A percentile compares a stretch with the other conserved stretches of the same genome.
Conservation (phyloP, 2,888 invertebrate genomes). For the Scelioninae gen. 1 region DNA sequence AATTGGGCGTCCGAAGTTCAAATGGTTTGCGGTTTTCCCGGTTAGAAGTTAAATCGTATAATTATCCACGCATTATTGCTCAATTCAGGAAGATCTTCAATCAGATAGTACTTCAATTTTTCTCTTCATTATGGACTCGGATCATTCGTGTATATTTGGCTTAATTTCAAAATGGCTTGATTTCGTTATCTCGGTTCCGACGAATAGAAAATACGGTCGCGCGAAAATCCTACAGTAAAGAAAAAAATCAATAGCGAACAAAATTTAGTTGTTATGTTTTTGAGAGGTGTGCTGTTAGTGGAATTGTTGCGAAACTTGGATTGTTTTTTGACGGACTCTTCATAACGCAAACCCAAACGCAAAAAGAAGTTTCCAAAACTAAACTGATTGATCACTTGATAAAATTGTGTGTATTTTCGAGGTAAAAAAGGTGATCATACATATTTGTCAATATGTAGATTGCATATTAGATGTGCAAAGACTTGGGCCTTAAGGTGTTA, state of each 20-base stretch:
- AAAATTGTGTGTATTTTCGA: no score
- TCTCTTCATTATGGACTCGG: background rate
- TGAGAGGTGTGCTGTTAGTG: constrained; percentile 20
- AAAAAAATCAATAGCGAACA: constrained; percentile 30
- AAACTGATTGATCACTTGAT: no score
- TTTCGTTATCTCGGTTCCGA: constrained; percentile 14
- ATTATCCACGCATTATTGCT: constrained; percentile 3
- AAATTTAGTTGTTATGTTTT: constrained; percentile 32
- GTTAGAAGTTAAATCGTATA: constrained; percentile 2
- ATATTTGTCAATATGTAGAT: no score
- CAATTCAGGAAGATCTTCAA: background rate
- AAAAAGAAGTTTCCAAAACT: no score
- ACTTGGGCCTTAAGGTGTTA: no score
- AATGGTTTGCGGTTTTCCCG: background rate
- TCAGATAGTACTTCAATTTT: background rate
- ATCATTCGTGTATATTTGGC: background rate
- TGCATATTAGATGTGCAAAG: no score
- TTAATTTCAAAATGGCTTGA: constrained; percentile 19
- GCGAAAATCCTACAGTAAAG: constrained; percentile 8
- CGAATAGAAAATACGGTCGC: background rate
- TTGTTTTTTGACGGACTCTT: constrained; percentile 7
- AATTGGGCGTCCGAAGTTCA: background rate
- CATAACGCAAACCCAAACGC: no score
- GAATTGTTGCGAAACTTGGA: constrained; percentile 12
- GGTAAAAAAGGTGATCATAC: no score